A percentile compares a stretch with the other conserved stretches of the same genome.
These are phyloP conservation scores for Galaxias olidus DNA, from an alignment of 2,797 vertebrate genomes.

Conservation along the genomic window DNA sequence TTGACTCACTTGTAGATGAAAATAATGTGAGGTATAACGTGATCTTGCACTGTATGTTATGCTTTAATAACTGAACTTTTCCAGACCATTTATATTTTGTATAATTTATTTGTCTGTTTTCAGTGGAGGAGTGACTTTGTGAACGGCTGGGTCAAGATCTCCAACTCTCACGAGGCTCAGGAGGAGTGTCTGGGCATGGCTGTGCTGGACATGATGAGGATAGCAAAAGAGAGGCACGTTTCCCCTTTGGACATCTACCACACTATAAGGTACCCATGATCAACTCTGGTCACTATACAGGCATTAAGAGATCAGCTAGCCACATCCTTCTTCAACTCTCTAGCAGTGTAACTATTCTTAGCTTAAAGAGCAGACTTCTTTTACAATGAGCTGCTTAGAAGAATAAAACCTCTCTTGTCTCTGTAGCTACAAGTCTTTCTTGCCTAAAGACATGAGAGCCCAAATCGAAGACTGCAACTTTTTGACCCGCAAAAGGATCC, in stretches of 20 bases:
- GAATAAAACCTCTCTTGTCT: background rate
- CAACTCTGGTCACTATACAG: too few species aligned
- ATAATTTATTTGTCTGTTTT: background rate
- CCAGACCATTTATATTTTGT: too few species aligned
- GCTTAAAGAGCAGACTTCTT: too few species aligned
- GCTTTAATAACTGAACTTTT: too few species aligned
- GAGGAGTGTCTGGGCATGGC: constrained; percentile 98
- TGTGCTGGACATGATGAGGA: constrained; percentile 95
- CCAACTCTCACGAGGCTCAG: constrained; percentile 89
- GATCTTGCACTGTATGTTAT: too few species aligned
- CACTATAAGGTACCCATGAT: constrained; percentile 80
- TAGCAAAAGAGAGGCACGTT: constrained; percentile 89
- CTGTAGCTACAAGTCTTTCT: constrained; percentile 92
- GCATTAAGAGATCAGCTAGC: too few species aligned
- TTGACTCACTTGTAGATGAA: too few species aligned
- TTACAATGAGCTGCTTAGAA: too few species aligned
- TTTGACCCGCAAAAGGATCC: constrained; percentile 93
- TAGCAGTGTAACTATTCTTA: too few species aligned
- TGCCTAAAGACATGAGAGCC: constrained; percentile 89
- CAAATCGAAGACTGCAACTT: constrained; percentile 95
- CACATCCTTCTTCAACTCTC: too few species aligned
- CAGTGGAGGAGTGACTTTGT: constrained; percentile 97
- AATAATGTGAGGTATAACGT: too few species aligned
- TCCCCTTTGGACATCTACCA: constrained; percentile 91
- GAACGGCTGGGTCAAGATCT: constrained; percentile 83